Percentiles rank a stretch among this genome's conserved stretches.
Evolutionary conservation across 2,797 vertebrate genomes (phyloP).

Genomic region (Hozukius guyotensis): DNA sequence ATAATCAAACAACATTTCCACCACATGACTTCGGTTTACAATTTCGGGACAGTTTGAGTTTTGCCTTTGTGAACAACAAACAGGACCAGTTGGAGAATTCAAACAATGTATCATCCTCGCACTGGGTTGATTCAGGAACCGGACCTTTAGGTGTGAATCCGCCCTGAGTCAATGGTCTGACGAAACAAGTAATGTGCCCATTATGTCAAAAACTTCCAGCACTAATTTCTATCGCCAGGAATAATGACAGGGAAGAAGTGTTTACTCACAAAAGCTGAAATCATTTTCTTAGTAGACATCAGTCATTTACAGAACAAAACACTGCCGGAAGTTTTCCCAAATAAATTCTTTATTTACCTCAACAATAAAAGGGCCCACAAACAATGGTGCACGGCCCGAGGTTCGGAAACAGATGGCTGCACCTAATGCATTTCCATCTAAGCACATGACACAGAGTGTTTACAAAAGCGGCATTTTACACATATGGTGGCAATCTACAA

Average conservation of each 20-base stretch:
- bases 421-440: slow-evolving; percentile 36
- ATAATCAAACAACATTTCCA: not conserved
- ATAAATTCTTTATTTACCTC: slow-evolving; percentile 27
- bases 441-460: slow-evolving; percentile 37
- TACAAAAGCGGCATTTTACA: slow-evolving; percentile 45
- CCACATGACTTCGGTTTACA: not conserved
- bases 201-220: slow-evolving; percentile 10
- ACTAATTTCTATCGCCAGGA: slow-evolving; percentile 6
- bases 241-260: slow-evolving; percentile 2
- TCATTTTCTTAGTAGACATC: slow-evolving; percentile 22
- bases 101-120: not conserved
- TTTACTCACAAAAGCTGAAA: slow-evolving; percentile 20
- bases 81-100: not conserved
- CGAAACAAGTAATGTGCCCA: slow-evolving; percentile 5
- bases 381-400: slow-evolving; percentile 22
- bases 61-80: not conserved
- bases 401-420: slow-evolving; percentile 58
- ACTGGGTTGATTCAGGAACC: not conserved
- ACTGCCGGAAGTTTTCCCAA: slow-evolving; percentile 8
- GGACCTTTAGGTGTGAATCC: not conserved
- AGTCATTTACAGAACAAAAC: slow-evolving; percentile 34
- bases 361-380: slow-evolving; percentile 28
- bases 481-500: slow-evolving; percentile 65
- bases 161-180: not conserved
- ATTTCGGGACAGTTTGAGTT: not conserved